Evolutionary conservation across 2,888 invertebrate species (phyloP).

Genomic region (Aphidoletes aphidimyza): DNA sequence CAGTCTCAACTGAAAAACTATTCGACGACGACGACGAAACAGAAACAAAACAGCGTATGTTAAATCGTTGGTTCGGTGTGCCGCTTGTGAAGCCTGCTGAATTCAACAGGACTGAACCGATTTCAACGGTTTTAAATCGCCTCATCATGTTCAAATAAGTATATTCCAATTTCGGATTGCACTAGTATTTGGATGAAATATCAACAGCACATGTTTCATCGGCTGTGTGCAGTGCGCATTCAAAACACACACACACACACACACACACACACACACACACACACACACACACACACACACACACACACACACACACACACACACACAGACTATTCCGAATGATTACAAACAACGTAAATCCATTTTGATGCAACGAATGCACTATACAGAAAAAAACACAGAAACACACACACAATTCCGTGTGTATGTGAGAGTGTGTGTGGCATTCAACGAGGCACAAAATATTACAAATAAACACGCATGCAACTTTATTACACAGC

Average conservation of each 20-base stretch:
- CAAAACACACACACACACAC: too few species aligned
- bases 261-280: too few species aligned
- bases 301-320: background rate
- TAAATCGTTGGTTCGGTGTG: too few species aligned
- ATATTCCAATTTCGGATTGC: background rate
- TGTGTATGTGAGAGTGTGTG: too few species aligned
- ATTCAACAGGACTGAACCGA: background rate
- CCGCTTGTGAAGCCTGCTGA: too few species aligned
- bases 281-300: background rate
- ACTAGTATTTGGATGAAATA: background rate
- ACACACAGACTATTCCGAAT: too few species aligned
- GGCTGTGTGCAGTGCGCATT: background rate
- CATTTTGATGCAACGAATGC: background rate
- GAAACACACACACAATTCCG: too few species aligned
- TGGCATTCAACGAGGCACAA: constrained; percentile 2
- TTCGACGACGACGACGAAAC: too few species aligned
- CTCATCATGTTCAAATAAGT: too few species aligned
- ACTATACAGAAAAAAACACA: too few species aligned
- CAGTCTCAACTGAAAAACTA: background rate
- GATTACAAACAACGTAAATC: background rate
- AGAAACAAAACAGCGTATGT: too few species aligned
- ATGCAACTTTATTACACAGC: background rate
- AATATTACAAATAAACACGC: background rate
- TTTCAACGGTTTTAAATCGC: background rate
- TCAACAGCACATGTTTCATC: background rate